Conservation (phyloP, 2,797 vertebrate species). For the Mormyrus proboscirostris region DNA sequence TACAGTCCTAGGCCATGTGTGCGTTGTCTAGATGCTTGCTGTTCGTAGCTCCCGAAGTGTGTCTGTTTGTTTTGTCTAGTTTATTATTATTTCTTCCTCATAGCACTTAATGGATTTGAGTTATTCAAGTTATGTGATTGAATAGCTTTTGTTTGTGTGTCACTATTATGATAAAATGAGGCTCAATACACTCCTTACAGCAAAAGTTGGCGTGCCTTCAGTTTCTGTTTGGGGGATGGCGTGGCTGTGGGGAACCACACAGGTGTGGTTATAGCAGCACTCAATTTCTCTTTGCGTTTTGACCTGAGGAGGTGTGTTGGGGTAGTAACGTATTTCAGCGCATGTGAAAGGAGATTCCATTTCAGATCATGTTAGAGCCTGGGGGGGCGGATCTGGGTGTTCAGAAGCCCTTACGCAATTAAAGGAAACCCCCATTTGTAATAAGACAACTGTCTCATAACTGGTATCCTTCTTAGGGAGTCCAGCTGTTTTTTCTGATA, state of each 20-base stretch:
- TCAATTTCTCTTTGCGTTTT: not conserved
- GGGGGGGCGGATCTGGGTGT: not conserved
- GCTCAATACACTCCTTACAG: not conserved
- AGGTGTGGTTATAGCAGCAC: not conserved
- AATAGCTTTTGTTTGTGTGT: not conserved
- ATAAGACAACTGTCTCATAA: not conserved
- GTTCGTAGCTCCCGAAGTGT: not conserved
- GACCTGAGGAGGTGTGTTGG: not conserved
- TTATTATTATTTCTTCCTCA: not conserved
- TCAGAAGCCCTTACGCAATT: not conserved
- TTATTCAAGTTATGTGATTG: not conserved
- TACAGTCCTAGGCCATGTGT: not conserved
- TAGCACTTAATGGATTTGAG: not conserved
- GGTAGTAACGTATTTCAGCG: not conserved
- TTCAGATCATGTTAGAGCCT: not conserved
- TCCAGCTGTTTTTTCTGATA: not conserved
- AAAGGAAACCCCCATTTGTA: not conserved
- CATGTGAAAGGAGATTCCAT: not conserved
- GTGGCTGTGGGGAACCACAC: not conserved
- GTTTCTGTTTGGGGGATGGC: not conserved
- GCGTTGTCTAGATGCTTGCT: not conserved
- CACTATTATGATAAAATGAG: not conserved
- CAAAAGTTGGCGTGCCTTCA: not conserved
- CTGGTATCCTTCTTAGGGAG: not conserved
- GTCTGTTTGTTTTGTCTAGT: not conserved